phyloP scores from a whole-genome alignment of 2,888 invertebrate species.

The Diogma glabrata region DNA sequence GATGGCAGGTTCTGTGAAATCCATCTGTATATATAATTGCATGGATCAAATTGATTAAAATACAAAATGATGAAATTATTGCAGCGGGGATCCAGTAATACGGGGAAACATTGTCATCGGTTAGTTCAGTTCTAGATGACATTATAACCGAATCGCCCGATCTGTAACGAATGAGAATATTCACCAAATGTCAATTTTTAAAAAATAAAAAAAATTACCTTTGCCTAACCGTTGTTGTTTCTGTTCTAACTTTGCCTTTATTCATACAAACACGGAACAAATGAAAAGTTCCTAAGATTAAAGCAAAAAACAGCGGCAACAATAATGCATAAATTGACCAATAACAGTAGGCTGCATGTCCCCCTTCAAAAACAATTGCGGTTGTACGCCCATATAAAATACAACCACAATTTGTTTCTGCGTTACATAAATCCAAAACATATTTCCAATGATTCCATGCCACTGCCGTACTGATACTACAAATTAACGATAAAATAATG shows the following conservation, averaged over 20 bases:
- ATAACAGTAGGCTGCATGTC: conserved; percentile 50
- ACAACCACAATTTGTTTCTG: conserved; percentile 56
- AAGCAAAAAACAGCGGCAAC: conserved; percentile 47
- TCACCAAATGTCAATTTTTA: neutral
- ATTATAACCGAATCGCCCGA: conserved; percentile 57
- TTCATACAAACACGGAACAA: conserved; percentile 56
- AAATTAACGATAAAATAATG: conserved; percentile 27
- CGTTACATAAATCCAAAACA: conserved; percentile 52
- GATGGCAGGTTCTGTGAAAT: conserved; percentile 60
- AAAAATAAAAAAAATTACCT: conserved; percentile 24
- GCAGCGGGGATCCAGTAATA: conserved; percentile 59
- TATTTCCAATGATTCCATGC: conserved; percentile 58
- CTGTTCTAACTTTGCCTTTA: conserved; percentile 38
- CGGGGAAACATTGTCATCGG: conserved; percentile 46
- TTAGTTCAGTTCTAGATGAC: conserved; percentile 46
- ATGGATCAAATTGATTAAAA: conserved; percentile 54
- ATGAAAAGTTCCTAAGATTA: conserved; percentile 54
- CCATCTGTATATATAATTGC: conserved; percentile 61
- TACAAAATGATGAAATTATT: conserved; percentile 48
- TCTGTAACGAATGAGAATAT: conserved; percentile 42
- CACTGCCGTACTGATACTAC: conserved; percentile 40
- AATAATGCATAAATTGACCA: conserved; percentile 57
- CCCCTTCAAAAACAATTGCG: conserved; percentile 50
- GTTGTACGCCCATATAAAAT: conserved; percentile 52
- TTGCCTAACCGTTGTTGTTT: conserved; percentile 32